Evolutionary conservation across 2,113 vertebrate genomes (phyloP), one percentile per base, ranked within the genome.

Genomic region (Mugil cephalus): DNA sequence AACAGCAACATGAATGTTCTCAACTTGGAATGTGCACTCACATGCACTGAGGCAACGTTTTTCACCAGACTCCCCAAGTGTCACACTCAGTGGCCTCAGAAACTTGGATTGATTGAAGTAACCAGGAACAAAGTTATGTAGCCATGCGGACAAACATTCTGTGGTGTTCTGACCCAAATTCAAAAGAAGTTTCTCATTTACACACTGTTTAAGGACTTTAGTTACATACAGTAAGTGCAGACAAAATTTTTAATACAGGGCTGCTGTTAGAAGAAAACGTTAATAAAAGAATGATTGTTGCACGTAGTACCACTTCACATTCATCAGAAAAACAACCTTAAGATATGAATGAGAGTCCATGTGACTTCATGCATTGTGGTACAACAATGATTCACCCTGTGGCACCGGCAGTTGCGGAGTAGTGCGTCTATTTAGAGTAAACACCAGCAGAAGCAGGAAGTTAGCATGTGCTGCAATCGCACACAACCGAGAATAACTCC

Each of bases 401-500:
- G 39, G 47, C n/a, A n/a, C n/a, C n/a, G n/a, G n/a, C 54, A 53
- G 3, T 56, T 30, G 70, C 38, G 38, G 39, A 62, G 60, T 51
- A 9, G 9, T 30, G 43, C 52, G 21, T 56, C 40, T 71, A 53
- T 65, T 47, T 62, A 14, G 39, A 52, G 77, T 54, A 24, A 63
- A 74, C 45, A 40, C 12, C 45, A n/a, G 38, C 11, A 58, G 17
- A 69, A 69, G 70, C 56, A 73, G 66, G 52, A 69, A 24, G 74
- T 21, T 19, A 61, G 47, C 21, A 8, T 3, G 8, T 9, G 36
- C 47, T 14, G 45, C 54, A 48, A 68, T 70, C 67, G 19, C 58
- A 77, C 38, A 69, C 39, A n/a, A 24, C 17, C 36, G 35, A 43
- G 58, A 80, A 73, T 39, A 85, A 47, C 39, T 43, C 71, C 61